A percentile compares a stretch with the other conserved stretches of the same genome.
Conservation (phyloP, 1,140 invertebrate species). For the Apis mellifera region Amel_HAv3.1 CM009937.2:11065001-11065500, state of each 20-base stretch:
- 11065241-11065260: slow-evolving; percentile 46
- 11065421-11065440: slow-evolving; percentile 39
- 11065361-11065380: slow-evolving; percentile 51
- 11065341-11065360: neutral
- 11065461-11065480: slow-evolving; percentile 54
- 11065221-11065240: slow-evolving; percentile 39
- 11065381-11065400: slow-evolving; percentile 56
- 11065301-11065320: slow-evolving; percentile 16
- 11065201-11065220: slow-evolving; percentile 49
- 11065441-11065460: slow-evolving; percentile 49
- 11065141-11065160: slow-evolving; percentile 14
- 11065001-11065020: slow-evolving; percentile 33
- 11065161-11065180: slow-evolving; percentile 18
- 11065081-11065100: slow-evolving; percentile 37
- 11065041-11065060: slow-evolving; percentile 35
- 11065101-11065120: slow-evolving; percentile 32
- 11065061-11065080: slow-evolving; percentile 16
- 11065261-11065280: slow-evolving; percentile 23
- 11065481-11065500: slow-evolving; percentile 46
- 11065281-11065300: slow-evolving; percentile 40
- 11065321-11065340: neutral
- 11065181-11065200: slow-evolving; percentile 52
- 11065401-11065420: slow-evolving; percentile 55
- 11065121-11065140: neutral
- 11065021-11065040: slow-evolving; percentile 49